Evolutionary conservation across 92 coral and sea anemone genomes (phyloP), one percentile per base, ranked within the genome.

Genomic region (Phenganax stokvisi): DNA sequence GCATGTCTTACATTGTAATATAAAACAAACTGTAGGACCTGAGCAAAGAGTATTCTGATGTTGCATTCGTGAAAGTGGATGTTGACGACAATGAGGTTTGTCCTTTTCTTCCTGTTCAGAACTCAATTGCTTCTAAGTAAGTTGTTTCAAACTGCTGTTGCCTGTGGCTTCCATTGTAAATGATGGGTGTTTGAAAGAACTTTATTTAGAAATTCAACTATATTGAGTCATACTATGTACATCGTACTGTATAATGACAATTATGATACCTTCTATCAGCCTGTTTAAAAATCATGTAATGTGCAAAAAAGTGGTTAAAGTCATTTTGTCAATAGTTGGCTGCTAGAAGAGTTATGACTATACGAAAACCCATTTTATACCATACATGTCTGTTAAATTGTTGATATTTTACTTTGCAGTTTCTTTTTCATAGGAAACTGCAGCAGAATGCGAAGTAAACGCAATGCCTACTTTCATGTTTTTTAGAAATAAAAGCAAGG

Each of bases 1-100:
- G 25, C 63, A 10, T 63, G n/a, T 56, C 47, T 37, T 37, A 37
- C 47, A 37, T 5, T 37, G 47, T 37, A 37, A 37, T 37, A 37
- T 37, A 37, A 37, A 37, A 37, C 47, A 37, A 37, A 37, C 79
- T 57, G 11, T 72, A 92, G 97, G 77, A 71, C 85, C 72, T 86
- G 74, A 68, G 56, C 6, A 85, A 71, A 0, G 88, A 92, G 44
- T 89, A 71, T 79, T 61, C 81, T 10, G 86, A 86, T 80, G 91
- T 90, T 1, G 58, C 80, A 52, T 88, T 92, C 67, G 92, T 85
- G 20, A 90, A 92, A 73, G 84, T 92, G 27, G 97, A 92, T 83
- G 93, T 89, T 44, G 97, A 92, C 55, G 91, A 86, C 0, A 86
- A 84, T 37, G 89, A 88, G 79, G 97, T 89, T 15, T 79, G 97